Evolutionary conservation across 2,888 invertebrate genomes (phyloP).

Genomic region (Tetragonula carbonaria): DNA sequence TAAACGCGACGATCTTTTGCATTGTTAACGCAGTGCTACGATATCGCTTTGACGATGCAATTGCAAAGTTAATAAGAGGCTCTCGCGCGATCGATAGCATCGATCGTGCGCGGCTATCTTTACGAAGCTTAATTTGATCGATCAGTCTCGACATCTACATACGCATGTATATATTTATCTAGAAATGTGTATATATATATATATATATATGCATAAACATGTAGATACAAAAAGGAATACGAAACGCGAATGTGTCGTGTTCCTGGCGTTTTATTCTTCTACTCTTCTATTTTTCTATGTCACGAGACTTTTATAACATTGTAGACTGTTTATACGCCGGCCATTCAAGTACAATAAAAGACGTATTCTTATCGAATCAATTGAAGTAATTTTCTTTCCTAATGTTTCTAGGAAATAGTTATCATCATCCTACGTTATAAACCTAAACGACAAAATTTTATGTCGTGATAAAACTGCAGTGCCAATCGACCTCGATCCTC

Average conservation of each 20-base stretch:
- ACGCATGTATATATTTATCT: neutral
- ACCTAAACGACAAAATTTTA: no score
- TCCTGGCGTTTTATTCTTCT: constrained; percentile 11
- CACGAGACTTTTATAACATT: constrained; percentile 40
- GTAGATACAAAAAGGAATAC: neutral
- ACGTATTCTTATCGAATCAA: constrained; percentile 32
- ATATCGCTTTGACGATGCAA: neutral
- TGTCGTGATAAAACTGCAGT: no score
- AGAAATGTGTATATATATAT: no score
- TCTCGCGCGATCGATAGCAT: neutral
- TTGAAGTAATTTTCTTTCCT: neutral
- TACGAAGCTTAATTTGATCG: neutral
- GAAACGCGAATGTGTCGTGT: neutral
- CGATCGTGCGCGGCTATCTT: neutral
- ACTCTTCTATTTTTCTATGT: constrained; percentile 38
- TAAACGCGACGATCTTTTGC: constrained; percentile 29
- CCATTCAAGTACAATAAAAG: constrained; percentile 47
- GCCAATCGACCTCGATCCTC: no score
- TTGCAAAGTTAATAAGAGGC: neutral
- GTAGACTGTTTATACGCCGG: constrained; percentile 31
- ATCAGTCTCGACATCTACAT: neutral
- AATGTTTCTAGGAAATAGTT: no score
- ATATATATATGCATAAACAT: no score
- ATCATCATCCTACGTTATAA: no score
- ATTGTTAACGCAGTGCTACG: constrained; percentile 11